Base-by-base conservation (phyloP, 2,888 invertebrate species). In the Muschampia plurimacula region DNA sequence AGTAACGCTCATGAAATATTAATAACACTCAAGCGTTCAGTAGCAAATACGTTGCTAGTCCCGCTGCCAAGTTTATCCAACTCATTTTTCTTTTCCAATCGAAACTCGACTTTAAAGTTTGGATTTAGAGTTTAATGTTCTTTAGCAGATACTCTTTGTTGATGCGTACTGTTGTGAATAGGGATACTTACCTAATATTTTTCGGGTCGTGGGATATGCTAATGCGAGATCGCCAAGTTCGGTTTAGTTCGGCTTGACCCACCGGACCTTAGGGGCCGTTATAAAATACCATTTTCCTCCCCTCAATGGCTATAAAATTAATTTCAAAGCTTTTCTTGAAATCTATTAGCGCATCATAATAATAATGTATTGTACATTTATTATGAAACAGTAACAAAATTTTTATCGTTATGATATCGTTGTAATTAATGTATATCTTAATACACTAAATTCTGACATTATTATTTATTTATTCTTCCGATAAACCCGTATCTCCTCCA, bases 1-100 rank as follows among this genome's bases (percentile, higher is more conserved):
- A 74, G 72, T 72, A 74, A 72, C 71, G 73, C 75, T 78, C 76
- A 78, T 78, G 77, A 78, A 78, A 76, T 78, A 78, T 78, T 78
- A 76, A 78, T 76, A 74, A 69, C 64, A 68, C 68, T 67, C 73
- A 69, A 73, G 69, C 73, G 73, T 71, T 71, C 71, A 71, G 66
- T 65, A 9, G 65, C 71, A 66, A 71, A 71, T 71, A 71, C 71
- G 71, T 71, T 66, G 28, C 52, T 49, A 32, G 65, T 41, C 65
- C 46, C 64, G 59, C 67, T 36, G 55, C 72, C 52, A 57, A 67
- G 62, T 72, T 67, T 36, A 41, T 52, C 60, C 71, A 32, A 39
- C 32, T n/a, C 39, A 10, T 22, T 1, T n/a, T 52, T n/a, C 5
- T 10, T 9, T n/a, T 2, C 15, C 39, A 79, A 77, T 78, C 75